Evolutionary conservation across 2,888 invertebrate species (phyloP), one percentile per base, ranked within the genome.

Genomic region (Sepiola atlantica): DNA sequence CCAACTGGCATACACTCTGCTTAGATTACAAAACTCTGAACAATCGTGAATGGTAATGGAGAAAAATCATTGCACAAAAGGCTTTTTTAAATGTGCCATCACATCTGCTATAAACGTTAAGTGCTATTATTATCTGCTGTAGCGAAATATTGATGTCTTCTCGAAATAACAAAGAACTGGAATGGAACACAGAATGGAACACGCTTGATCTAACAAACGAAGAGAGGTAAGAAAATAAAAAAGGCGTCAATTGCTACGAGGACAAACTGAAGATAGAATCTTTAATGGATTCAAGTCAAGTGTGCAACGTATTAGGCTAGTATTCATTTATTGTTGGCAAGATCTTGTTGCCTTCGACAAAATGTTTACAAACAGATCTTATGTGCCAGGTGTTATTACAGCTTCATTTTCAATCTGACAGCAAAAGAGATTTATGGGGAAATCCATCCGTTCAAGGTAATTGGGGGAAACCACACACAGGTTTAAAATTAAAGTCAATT

Each of bases 241-340:
- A n/a, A 45, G 8, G 77, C n/a, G 77, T n/a, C n/a, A 77, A 77
- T 77, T 77, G 77, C 77, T 18, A 32, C 77, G 16, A 77, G 32
- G 18, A 32, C 77, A 77, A 77, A 77, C 77, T n/a, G 77, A 77
- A 77, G 77, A 77, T 77, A 77, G 77, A 77, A 77, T 77, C 77
- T 77, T 77, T 77, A 77, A 77, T 77, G 77, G 77, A 77, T 32
- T 77, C 77, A 77, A 77, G n/a, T 77, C 77, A 77, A 77, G 77
- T n/a, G n/a, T 77, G 32, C 77, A 77, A 77, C 18, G 77, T 77
- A n/a, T n/a, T 77, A n/a, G 32, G 77, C 16, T 18, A 32, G 77
- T n/a, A 77, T n/a, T 77, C 16, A 32, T 77, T 77, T 16, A 77
- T 77, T 77, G 77, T 77, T 77, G 77, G n/a, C 77, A 77, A 77